Evolutionary conservation across 2,113 vertebrate species (phyloP).

Genomic region (Eupsittula cactorum): DNA sequence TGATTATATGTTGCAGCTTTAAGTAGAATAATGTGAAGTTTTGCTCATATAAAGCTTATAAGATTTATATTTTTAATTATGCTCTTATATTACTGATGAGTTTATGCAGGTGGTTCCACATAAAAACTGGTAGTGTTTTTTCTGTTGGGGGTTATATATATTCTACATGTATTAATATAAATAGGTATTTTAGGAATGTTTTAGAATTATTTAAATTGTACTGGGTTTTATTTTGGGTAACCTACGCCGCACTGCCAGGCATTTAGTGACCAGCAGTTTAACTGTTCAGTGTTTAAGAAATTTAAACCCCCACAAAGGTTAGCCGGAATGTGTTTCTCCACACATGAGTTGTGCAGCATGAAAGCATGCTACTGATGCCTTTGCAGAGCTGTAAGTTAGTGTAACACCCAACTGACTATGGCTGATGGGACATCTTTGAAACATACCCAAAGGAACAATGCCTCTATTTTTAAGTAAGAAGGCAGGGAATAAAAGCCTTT

Average conservation of each 20-base stretch:
- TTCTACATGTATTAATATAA: background rate
- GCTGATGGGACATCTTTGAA: background rate
- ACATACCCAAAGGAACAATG: background rate
- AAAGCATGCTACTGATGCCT: background rate
- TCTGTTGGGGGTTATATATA: background rate
- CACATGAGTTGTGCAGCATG: background rate
- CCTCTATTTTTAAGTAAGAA: background rate
- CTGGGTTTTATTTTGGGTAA: background rate
- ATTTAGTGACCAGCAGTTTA: background rate
- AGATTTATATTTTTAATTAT: background rate
- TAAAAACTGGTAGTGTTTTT: background rate
- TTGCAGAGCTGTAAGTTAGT: background rate
- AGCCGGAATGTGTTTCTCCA: background rate
- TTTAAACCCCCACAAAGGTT: background rate
- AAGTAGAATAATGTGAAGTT: background rate
- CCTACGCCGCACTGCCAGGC: background rate
- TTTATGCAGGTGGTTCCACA: background rate
- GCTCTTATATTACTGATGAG: background rate
- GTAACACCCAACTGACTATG: background rate
- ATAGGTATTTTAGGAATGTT: background rate
- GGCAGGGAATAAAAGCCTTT: background rate
- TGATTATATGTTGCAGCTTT: background rate
- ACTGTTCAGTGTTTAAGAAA: background rate
- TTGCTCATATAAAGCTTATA: background rate
- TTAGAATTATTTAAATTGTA: background rate